These are phyloP conservation scores for Enteromius treurensis DNA, from an alignment of 2,797 vertebrate genomes.

Conservation along the genomic window DNA sequence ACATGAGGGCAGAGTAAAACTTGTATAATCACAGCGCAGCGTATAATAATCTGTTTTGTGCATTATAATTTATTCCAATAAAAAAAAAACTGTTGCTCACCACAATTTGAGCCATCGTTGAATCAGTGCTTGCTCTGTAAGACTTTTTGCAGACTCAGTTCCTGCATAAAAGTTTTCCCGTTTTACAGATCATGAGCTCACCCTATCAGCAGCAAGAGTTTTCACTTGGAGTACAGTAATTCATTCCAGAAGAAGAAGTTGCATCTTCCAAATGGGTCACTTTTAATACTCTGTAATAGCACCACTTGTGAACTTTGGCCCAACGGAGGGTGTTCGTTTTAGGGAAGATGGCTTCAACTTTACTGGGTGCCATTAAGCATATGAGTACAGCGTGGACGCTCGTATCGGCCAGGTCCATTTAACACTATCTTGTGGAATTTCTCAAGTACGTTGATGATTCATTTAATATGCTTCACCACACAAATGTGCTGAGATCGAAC, in stretches of 20 bases:
- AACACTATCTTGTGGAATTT: conserved; percentile 41
- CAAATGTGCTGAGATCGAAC: conserved; percentile 3
- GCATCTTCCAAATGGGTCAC: conserved; percentile 67
- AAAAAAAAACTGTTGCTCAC: conserved; percentile 20
- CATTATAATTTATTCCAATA: conserved; percentile 26
- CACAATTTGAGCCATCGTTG: not conserved
- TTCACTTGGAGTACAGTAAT: conserved; percentile 54
- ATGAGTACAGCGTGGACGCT: conserved; percentile 6
- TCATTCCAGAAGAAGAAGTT: conserved; percentile 55
- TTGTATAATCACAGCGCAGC: conserved; percentile 11
- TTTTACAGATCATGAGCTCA: conserved; percentile 59
- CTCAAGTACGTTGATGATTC: conserved; percentile 27
- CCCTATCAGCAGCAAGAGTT: conserved; percentile 37
- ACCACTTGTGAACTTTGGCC: conserved; percentile 62
- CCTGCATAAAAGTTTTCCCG: not conserved
- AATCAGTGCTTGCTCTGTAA: conserved; percentile 6
- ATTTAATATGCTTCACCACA: conserved; percentile 11
- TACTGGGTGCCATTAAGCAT: conserved; percentile 41
- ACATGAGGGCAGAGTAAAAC: conserved; percentile 37
- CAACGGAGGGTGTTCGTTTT: conserved; percentile 44
- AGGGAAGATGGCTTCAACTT: conserved; percentile 16
- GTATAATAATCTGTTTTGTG: conserved; percentile 21
- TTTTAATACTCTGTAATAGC: conserved; percentile 66
- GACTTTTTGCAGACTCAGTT: conserved; percentile 21
- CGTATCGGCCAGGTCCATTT: conserved; percentile 23